Base-by-base conservation (phyloP, 2,888 invertebrate genomes). In the Hecatera dysodea region DNA sequence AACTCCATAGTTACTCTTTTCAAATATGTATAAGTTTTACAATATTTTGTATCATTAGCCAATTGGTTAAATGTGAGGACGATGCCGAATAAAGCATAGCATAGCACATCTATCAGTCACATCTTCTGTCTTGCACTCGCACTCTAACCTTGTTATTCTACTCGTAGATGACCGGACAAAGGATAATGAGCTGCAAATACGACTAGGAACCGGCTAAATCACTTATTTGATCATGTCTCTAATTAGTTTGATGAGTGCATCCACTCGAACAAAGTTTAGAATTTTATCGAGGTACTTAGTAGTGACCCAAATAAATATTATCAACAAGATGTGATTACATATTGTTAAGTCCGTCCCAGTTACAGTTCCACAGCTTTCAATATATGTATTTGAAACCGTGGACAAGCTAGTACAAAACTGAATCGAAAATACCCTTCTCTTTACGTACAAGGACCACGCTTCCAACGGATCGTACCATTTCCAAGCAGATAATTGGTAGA, bases 111-210 rank as follows among this genome's bases (percentile, higher is more conserved):
- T 64, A 42, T 57, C 29, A 33, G 71, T 70, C 67, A 65, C 79
- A 80, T 84, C 84, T 83, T 79, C 62, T 48, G 85, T 87, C 89
- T 88, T 89, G 90, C 76, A 69, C 69, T 67, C 73, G 87, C 84
- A 67, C 86, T 85, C 76, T 87, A 87, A 85, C 87, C 86, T 84
- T 81, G 78, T 65, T 78, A 74, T 71, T 78, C 77, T 57, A 50
- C 50, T 67, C 15, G 33, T 67, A 81, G 82, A 86, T 84, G 83
- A 78, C 75, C 67, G 82, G 74, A 86, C 83, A 77, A 83, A 72
- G 71, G 56, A 66, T 77, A 76, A 75, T 73, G 57, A 75, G 48
- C 42, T 50, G 36, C 17, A 36, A 56, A 63, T 69, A 60, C 52
- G 29, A 56, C 42, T 33, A 63, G 24, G 39, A 52, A 60, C 33